Percentiles rank a stretch among this genome's conserved stretches.
Evolutionary conservation across 2,113 vertebrate species (phyloP).

Genomic region (Strix aluco): DNA sequence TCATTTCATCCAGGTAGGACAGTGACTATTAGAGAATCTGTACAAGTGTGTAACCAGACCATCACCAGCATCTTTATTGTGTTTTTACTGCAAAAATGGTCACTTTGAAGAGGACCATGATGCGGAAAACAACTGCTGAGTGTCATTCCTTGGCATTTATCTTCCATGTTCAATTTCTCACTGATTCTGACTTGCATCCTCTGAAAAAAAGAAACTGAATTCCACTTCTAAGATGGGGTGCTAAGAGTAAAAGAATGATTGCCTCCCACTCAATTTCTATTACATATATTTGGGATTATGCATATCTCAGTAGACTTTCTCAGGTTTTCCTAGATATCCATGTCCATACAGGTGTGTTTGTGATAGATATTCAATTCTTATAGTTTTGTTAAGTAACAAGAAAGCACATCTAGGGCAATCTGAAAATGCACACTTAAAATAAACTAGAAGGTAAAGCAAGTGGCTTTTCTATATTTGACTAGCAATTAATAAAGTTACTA

Average conservation of each 20-base stretch:
- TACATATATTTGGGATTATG: background rate
- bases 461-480: background rate
- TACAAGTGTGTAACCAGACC: background rate
- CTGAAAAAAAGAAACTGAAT: background rate
- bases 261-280: background rate
- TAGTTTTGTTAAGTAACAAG: background rate
- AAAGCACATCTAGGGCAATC: background rate
- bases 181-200: background rate
- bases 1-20: background rate
- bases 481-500: background rate
- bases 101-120: background rate
- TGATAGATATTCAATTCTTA: background rate
- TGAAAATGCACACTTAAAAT: background rate
- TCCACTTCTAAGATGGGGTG: background rate
- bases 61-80: background rate
- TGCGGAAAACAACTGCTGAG: background rate
- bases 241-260: background rate
- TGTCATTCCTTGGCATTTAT: background rate
- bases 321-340: background rate
- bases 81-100: background rate
- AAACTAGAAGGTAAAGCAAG: background rate
- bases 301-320: background rate
- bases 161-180: background rate
- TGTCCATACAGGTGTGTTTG: background rate
- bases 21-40: background rate